A percentile compares a stretch with the other conserved stretches of the same genome.
These are phyloP conservation scores for Suillia variegata DNA, from an alignment of 2,888 invertebrate genomes.

Conservation along the genomic window DNA sequence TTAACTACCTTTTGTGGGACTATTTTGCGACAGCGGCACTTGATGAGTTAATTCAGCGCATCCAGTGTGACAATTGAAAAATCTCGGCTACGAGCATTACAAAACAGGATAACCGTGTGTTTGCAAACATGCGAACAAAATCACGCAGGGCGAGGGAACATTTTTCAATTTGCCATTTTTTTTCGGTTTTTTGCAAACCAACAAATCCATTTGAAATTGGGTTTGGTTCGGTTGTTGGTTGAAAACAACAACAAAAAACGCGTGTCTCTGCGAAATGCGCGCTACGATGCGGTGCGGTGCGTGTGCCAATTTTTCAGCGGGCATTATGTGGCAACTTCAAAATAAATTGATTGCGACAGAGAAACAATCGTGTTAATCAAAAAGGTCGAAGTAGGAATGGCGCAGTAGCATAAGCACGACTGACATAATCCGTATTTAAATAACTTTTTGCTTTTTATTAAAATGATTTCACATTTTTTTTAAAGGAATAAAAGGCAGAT, in stretches of 20 bases:
- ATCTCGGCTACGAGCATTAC: slow-evolving; percentile 46
- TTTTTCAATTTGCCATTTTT: neutral
- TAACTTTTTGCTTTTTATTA: no score
- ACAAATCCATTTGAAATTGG: no score
- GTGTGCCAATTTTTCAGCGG: slow-evolving; percentile 3
- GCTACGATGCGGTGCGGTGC: no score
- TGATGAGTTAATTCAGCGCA: slow-evolving; percentile 47
- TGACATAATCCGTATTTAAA: no score
- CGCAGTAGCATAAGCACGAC: no score
- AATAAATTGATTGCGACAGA: neutral
- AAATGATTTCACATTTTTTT: no score
- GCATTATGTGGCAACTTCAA: neutral
- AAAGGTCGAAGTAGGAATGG: no score
- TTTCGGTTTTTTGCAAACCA: no score
- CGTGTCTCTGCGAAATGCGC: no score
- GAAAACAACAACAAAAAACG: neutral
- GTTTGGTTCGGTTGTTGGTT: no score
- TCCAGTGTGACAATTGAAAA: slow-evolving; percentile 53
- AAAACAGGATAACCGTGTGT: slow-evolving; percentile 28
- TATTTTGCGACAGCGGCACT: slow-evolving; percentile 17
- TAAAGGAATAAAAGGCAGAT: no score
- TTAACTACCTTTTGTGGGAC: neutral
- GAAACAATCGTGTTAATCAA: neutral
- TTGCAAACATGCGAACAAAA: slow-evolving; percentile 39
- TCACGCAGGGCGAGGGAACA: neutral